Evolutionary conservation across 2,113 vertebrate genomes (phyloP).

Genomic region (Phrynocephalus versicolor): DNA sequence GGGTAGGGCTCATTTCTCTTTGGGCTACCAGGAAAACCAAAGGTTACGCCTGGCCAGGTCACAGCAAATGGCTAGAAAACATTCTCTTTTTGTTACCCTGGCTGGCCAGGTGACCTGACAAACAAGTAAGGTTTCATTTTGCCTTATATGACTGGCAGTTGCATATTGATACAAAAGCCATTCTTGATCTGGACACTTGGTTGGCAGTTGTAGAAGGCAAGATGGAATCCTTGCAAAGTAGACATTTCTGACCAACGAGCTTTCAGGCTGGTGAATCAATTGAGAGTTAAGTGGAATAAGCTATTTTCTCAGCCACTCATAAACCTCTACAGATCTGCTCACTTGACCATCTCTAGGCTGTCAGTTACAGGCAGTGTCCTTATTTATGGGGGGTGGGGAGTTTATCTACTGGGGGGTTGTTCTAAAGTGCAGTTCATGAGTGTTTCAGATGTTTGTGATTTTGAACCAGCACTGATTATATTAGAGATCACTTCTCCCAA

Average conservation of each 20-base stretch:
- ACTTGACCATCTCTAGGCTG: neutral
- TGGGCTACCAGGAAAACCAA: neutral
- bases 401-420: conserved; percentile 5
- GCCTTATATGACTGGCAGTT: neutral
- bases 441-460: neutral
- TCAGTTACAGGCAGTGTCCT: neutral
- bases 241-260: too few species aligned
- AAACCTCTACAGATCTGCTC: neutral
- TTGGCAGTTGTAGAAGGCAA: neutral
- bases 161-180: neutral
- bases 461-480: neutral
- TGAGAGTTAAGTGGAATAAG: neutral
- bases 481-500: neutral
- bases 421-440: neutral
- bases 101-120: neutral
- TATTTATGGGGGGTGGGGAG: neutral
- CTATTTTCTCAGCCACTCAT: neutral
- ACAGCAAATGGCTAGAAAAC: neutral
- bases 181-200: neutral
- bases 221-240: too few species aligned
- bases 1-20: neutral
- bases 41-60: neutral
- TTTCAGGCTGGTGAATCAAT: neutral
- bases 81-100: neutral
- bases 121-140: too few species aligned